A percentile compares a stretch with the other conserved stretches of the same genome.
Evolutionary conservation across 2,888 invertebrate species (phyloP).

Genomic region (Ptychoptera contaminata): DNA sequence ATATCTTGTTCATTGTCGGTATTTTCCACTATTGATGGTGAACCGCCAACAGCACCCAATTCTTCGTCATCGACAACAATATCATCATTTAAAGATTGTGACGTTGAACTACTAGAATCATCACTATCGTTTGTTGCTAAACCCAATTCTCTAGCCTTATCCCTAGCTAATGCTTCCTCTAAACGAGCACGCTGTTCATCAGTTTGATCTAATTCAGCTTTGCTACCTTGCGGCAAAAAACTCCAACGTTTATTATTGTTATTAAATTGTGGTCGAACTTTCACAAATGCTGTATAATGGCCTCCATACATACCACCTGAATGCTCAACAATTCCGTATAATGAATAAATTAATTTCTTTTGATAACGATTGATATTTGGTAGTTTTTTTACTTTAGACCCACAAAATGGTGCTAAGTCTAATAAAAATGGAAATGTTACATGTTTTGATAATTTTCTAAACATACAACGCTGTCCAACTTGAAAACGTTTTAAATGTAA

Average conservation of each 20-base stretch:
- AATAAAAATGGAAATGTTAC: conserved; percentile 76
- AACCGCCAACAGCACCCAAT: conserved; percentile 28
- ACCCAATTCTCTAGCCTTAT: conserved; percentile 24
- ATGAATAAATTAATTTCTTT: conserved; percentile 59
- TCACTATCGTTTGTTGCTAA: conserved; percentile 31
- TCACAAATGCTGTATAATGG: conserved; percentile 87
- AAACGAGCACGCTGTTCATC: conserved; percentile 32
- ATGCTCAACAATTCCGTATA: conserved; percentile 94
- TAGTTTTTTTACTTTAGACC: conserved; percentile 43
- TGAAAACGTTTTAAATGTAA: conserved; percentile 93
- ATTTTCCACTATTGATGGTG: conserved; percentile 7
- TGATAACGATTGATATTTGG: conserved; percentile 46
- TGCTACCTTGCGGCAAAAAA: conserved; percentile 48
- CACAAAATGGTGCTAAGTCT: conserved; percentile 84
- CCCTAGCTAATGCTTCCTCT: conserved; percentile 26
- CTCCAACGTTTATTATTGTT: conserved; percentile 54
- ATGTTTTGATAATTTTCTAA: conserved; percentile 69
- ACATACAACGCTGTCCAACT: conserved; percentile 52
- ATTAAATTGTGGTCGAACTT: conserved; percentile 51
- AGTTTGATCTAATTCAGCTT: conserved; percentile 34
- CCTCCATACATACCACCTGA: conserved; percentile 76
- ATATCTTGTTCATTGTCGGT: conserved; percentile 17
- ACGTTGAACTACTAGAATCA: conserved; percentile 38
- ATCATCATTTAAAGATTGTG: conserved; percentile 32
- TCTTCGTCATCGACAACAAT: conserved; percentile 11